Evolutionary conservation across 1,140 invertebrate species (phyloP).

Genomic region (Lepeophtheirus salmonis): DNA sequence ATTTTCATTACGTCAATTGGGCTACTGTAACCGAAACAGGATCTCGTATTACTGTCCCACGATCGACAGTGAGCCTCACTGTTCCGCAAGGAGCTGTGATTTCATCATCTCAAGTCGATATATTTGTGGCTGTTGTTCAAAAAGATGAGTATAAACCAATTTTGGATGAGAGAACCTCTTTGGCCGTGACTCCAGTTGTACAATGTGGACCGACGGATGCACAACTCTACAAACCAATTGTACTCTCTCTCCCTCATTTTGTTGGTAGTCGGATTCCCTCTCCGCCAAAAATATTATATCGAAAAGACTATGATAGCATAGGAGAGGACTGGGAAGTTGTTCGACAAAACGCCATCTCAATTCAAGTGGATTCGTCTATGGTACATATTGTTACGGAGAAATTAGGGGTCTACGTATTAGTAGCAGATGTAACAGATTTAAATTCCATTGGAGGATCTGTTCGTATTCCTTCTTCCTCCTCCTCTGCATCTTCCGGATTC

Average conservation of each 20-base stretch:
- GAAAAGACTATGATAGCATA: too few species aligned
- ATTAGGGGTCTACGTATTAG: neutral
- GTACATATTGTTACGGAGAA: constrained; percentile 7
- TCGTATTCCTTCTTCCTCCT: too few species aligned
- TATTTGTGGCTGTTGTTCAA: neutral
- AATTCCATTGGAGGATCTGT: neutral
- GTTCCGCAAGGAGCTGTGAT: constrained; percentile 9
- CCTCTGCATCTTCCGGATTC: too few species aligned
- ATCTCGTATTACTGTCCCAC: constrained; percentile 3
- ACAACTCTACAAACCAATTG: constrained; percentile 3
- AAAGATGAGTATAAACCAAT: neutral
- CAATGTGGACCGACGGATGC: neutral
- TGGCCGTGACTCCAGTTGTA: neutral
- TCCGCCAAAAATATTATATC: too few species aligned
- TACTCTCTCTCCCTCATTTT: constrained; percentile 11
- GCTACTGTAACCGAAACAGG: neutral
- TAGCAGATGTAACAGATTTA: neutral
- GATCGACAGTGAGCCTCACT: neutral
- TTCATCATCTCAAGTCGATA: neutral
- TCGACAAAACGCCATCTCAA: neutral
- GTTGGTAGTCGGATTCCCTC: neutral
- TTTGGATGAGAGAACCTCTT: neutral
- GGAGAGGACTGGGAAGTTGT: neutral
- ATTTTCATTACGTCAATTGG: neutral
- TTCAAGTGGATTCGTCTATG: constrained; percentile 4